Evolutionary conservation across 2,113 vertebrate genomes (phyloP).

Genomic region (Choloepus hoffmanni): DNA sequence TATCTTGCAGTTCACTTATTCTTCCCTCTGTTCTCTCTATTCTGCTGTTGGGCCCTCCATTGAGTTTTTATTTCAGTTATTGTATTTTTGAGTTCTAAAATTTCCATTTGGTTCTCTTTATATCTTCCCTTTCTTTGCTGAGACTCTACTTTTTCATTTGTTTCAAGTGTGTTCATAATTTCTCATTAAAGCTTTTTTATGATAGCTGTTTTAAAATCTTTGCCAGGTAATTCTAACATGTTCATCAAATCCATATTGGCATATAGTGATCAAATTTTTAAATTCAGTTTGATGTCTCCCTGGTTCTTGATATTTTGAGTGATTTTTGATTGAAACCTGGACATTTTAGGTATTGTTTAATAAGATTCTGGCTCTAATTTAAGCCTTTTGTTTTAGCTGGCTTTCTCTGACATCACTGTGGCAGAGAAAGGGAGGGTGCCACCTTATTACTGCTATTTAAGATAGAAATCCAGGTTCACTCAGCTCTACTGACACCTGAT

Average conservation of each 20-base stretch:
- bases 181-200: neutral
- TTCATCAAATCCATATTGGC: neutral
- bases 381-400: too few relatives aligned
- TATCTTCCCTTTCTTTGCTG: neutral
- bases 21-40: neutral
- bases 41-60: neutral
- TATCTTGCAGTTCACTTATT: neutral
- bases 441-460: too few relatives aligned
- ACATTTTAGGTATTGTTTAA: too few relatives aligned
- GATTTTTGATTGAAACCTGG: too few relatives aligned
- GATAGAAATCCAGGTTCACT: too few relatives aligned
- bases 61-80: neutral
- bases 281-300: too few relatives aligned
- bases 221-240: neutral
- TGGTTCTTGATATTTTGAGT: too few relatives aligned
- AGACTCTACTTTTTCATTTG: neutral
- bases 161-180: neutral
- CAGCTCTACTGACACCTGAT: too few relatives aligned
- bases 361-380: too few relatives aligned
- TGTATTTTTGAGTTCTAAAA: constrained; percentile 14
- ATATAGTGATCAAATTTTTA: neutral
- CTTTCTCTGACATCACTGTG: too few relatives aligned
- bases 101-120: neutral
- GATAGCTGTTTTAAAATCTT: constrained; percentile 25
- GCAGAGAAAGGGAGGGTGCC: too few relatives aligned